Base-by-base conservation (phyloP, 1,140 invertebrate species). In the Panagrolaimus sp. region DNA sequence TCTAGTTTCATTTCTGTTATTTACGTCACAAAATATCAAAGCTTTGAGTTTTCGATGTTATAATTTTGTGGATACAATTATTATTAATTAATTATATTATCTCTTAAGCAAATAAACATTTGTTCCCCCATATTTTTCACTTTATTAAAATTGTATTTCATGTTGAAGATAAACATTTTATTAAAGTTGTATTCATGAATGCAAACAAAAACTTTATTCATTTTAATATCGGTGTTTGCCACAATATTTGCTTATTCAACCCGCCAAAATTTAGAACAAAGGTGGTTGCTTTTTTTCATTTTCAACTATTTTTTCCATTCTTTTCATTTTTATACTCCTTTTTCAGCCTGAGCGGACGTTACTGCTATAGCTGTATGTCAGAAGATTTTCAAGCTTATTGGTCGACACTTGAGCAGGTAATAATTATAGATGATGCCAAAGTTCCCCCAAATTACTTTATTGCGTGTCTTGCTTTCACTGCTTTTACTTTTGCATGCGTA, bases 331-430 rank as follows among this genome's bases (percentile, higher is more conserved):
- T 10, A 58, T 12, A 17, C 52, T 12, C 14, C 10, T 58, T 65
- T 65, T 76, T 73, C 43, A 76, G 74, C 47, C n/a, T 63, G 9
- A 70, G 72, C 12, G 70, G 66, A 43, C 75, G 74, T 43, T 76
- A 78, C 62, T 79, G 78, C 69, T 79, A 76, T 65, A 76, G 73
- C 28, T 79, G 78, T 67, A 79, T 79, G 78, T 79, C 78, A 12
- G 69, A 73, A 67, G 78, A 79, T 21, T 79, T 79, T 67, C 69
- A 81, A 52, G 26, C 63, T 6, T 78, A 79, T 71, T 79, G 78
- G 78, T 71, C 73, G 21, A 78, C 75, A 67, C 46, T 79, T n/a
- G 76, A 81, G 67, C 73, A 79, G 73, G 78, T 79, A 68, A 55
- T 63, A 63, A 28, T 45, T 14, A 68, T 38, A 52, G 46, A 43